These are phyloP conservation scores for Pterostichus niger DNA, from an alignment of 2,888 invertebrate genomes.

Conservation along the genomic window DNA sequence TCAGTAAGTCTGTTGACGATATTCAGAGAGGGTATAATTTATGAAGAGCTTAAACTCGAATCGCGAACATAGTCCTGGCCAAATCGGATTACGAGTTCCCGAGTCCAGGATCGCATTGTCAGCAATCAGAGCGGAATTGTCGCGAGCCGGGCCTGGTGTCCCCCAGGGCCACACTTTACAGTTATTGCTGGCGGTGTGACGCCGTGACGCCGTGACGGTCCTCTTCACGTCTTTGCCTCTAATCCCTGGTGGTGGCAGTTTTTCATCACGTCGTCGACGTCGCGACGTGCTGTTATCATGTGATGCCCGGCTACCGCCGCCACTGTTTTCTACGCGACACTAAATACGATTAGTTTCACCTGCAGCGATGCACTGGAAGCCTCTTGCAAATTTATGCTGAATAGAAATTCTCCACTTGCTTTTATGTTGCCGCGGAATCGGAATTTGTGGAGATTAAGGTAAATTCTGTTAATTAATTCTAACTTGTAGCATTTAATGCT, in stretches of 20 bases:
- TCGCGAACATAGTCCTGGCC: background rate
- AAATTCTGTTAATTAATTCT: no score
- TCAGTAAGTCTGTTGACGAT: no score
- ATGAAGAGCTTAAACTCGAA: background rate
- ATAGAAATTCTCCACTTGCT: no score
- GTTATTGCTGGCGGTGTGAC: constrained; percentile 23
- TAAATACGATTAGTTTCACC: no score
- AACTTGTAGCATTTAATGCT: no score
- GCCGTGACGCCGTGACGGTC: background rate
- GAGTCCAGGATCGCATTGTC: constrained; percentile 25
- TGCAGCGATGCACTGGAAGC: no score
- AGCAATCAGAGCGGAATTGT: constrained; percentile 37
- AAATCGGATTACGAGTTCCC: background rate
- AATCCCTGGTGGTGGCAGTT: constrained; percentile 22
- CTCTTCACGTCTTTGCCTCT: background rate
- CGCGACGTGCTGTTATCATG: no score
- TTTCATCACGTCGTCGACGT: constrained; percentile 4
- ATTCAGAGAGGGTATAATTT: background rate
- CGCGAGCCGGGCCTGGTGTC: background rate
- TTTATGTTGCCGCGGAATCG: no score
- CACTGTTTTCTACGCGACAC: no score
- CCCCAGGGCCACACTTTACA: constrained; percentile 42
- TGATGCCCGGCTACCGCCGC: no score
- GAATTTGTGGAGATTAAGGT: no score
- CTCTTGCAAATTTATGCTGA: no score